Conservation (phyloP, 2,113 vertebrate species). For the Callorhinus ursinus region DNA sequence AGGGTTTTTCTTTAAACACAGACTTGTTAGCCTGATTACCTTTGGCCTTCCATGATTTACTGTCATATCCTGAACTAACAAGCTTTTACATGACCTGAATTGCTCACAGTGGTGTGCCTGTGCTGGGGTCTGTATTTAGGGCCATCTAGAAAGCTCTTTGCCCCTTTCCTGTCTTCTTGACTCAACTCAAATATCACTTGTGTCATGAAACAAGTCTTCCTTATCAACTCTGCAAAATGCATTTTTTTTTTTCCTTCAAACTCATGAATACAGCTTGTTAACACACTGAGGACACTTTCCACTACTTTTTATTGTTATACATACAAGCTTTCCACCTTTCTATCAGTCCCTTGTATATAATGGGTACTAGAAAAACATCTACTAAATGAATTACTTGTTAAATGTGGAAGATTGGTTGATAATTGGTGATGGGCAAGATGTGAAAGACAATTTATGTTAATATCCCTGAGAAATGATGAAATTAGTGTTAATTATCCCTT, state of each 20-base stretch:
- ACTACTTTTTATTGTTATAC: neutral
- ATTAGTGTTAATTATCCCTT: neutral
- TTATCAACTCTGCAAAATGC: neutral
- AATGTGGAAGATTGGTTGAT: neutral
- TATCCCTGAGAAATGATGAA: constrained; percentile 32
- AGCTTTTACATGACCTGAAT: neutral
- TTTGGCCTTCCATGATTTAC: neutral
- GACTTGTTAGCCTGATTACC: neutral
- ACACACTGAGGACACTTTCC: neutral
- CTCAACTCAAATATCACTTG: neutral
- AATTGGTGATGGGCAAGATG: neutral
- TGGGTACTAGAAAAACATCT: neutral
- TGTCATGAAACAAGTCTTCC: neutral
- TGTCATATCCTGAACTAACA: neutral
- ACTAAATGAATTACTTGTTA: neutral
- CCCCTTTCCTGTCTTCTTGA: constrained; percentile 7
- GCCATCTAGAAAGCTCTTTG: neutral
- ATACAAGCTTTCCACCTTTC: neutral
- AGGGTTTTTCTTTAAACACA: neutral
- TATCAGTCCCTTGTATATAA: neutral
- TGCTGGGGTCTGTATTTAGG: neutral
- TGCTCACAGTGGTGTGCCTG: neutral
- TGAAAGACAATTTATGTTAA: neutral
- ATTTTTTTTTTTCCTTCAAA: neutral
- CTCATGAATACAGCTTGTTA: neutral